phyloP scores from a whole-genome alignment of 2,113 vertebrate genomes.

The Mustelus asterias region DNA sequence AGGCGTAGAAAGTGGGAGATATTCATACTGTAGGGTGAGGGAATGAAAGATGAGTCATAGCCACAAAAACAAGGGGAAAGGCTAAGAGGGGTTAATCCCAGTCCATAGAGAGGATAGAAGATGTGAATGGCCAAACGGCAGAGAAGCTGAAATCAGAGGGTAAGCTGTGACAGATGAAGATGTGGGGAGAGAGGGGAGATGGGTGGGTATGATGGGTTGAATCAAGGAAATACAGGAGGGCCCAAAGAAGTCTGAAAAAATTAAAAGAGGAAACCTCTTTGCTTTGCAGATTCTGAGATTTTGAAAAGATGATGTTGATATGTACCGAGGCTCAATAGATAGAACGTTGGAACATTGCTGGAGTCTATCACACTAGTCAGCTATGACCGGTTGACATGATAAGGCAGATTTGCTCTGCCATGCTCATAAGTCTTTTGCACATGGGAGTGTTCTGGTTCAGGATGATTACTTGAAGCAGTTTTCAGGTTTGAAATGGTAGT shows the following conservation, averaged over 20 bases:
- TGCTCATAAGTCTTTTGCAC: neutral
- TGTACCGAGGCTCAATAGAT: neutral
- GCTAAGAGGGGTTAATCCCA: too few species aligned
- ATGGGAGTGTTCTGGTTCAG: too few species aligned
- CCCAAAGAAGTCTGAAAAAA: neutral
- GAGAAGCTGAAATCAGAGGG: too few species aligned
- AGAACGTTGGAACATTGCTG: neutral
- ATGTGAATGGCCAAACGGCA: too few species aligned
- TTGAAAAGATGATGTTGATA: neutral
- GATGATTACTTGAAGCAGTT: constrained; percentile 7
- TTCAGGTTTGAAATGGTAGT: neutral
- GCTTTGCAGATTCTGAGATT: neutral
- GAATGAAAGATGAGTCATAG: too few species aligned
- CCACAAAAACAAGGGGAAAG: too few species aligned
- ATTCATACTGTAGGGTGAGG: too few species aligned
- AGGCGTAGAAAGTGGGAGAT: too few species aligned
- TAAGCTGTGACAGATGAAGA: too few species aligned
- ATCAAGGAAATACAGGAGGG: neutral
- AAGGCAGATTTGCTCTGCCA: neutral
- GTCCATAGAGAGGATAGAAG: too few species aligned
- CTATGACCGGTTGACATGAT: neutral
- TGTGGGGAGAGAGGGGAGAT: too few species aligned
- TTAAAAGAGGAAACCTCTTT: neutral
- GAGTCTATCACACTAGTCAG: neutral
- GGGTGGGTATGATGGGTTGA: too few species aligned